Evolutionary conservation across 2,797 vertebrate genomes (phyloP).

Genomic region (Gallinago solitaria): DNA sequence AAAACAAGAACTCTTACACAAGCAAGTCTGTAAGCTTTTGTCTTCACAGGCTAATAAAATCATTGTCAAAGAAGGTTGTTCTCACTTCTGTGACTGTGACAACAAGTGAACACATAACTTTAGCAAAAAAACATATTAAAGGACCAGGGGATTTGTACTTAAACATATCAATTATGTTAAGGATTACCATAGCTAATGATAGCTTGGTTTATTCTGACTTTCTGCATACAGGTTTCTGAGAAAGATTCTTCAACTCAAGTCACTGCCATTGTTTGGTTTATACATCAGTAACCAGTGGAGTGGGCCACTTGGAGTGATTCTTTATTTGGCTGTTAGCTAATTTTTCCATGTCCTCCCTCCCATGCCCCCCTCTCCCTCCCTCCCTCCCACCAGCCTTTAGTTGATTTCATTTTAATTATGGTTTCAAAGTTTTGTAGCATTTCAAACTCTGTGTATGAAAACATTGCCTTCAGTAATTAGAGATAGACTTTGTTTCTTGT

Average conservation of each 20-base stretch:
- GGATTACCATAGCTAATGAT: not conserved
- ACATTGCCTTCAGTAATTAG: not conserved
- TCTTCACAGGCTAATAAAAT: not conserved
- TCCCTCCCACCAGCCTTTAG: fast-evolving
- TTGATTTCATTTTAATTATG: not conserved
- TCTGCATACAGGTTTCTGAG: not conserved
- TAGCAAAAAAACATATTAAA: not conserved
- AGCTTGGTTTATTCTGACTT: not conserved
- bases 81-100: not conserved
- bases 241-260: not conserved
- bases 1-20: not conserved
- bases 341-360: fast-evolving
- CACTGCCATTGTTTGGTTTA: not conserved
- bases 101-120: not conserved
- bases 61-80: not conserved
- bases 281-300: not conserved
- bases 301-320: not conserved
- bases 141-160: not conserved
- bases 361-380: no score
- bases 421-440: not conserved
- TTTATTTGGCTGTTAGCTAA: not conserved
- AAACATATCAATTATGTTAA: not conserved
- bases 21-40: not conserved
- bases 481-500: not conserved
- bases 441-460: not conserved